phyloP scores from a whole-genome alignment of 2,888 invertebrate genomes.

The Dyspetes luteomarginatus region DNA sequence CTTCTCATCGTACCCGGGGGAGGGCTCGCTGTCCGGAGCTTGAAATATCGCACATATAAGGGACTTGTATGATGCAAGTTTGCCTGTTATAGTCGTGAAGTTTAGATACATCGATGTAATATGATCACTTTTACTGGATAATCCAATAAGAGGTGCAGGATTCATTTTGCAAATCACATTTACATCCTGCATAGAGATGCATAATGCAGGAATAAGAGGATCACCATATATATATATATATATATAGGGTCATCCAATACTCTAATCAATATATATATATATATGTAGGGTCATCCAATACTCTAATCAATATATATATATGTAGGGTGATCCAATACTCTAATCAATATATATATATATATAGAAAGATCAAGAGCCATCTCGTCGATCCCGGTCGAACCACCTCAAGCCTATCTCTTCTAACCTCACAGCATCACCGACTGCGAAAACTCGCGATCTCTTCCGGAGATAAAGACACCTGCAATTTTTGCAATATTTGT shows the following conservation, averaged over 20 bases:
- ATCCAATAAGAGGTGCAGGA: too few species aligned
- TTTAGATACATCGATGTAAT: too few species aligned
- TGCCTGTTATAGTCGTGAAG: too few species aligned
- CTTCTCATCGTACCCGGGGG: constrained; percentile 7
- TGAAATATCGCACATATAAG: neutral
- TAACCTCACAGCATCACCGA: constrained; percentile 24
- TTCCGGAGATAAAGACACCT: constrained; percentile 41
- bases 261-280: neutral
- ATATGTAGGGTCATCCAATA: too few species aligned
- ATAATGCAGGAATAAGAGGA: too few species aligned
- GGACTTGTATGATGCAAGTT: neutral
- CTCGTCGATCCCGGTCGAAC: constrained; percentile 53
- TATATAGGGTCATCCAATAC: too few species aligned
- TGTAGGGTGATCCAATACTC: too few species aligned
- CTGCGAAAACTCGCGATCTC: constrained; percentile 22
- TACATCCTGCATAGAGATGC: too few species aligned
- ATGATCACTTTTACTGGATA: too few species aligned
- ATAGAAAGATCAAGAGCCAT: constrained; percentile 48
- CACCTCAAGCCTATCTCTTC: constrained; percentile 2
- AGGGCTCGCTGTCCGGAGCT: neutral
- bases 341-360: neutral
- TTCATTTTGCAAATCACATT: too few species aligned
- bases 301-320: too few species aligned
- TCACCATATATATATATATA: too few species aligned
- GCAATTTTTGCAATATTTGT: neutral